Base-by-base conservation (phyloP, 2,888 invertebrate genomes). In the Epinotia nisella region DNA sequence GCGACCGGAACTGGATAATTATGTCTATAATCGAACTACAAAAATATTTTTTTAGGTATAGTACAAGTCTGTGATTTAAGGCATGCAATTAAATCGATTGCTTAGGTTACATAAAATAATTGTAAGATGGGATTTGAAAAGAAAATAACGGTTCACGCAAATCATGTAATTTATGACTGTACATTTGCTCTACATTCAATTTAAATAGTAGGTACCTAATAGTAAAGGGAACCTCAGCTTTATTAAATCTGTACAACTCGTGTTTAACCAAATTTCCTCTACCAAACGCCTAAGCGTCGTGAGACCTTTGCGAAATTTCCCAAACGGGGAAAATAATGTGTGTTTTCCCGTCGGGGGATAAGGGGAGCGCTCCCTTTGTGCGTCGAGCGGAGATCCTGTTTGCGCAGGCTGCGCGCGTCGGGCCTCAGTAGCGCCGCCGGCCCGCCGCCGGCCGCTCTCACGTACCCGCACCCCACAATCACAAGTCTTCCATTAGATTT, bases 341-440 rank as follows among this genome's bases (percentile, higher is more conserved):
- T 39, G 61, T 72, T 72, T 72, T 68, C 72, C 62, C 53, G 17
- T 51, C 55, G 67, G 71, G 62, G 56, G 77, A 76, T 75, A 78
- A 78, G 76, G 80, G 79, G 76, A 77, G 78, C 75, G 72, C 75
- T 77, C 83, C 81, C 85, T 87, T 86, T 85, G 86, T 82, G 83
- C 77, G 79, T 35, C 77, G 78, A 77, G 84, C 83, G 82, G 81
- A 86, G 87, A 81, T 89, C 87, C 85, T 88, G 91, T 90, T 91
- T 91, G 92, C 93, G 93, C 92, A 92, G 86, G 79, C 80, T 88
- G 89, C 90, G 91, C 90, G 90, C 90, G 89, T 78, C 88, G 79
- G 69, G 73, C 75, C 78, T 79, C 92, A 92, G 92, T 91, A 88
- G 92, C 89, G 91, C 86, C 91, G 90, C 90, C 89, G 90, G 92